phyloP scores from a whole-genome alignment of 2,797 vertebrate genomes.

The Urosaurus nigricauda region DNA sequence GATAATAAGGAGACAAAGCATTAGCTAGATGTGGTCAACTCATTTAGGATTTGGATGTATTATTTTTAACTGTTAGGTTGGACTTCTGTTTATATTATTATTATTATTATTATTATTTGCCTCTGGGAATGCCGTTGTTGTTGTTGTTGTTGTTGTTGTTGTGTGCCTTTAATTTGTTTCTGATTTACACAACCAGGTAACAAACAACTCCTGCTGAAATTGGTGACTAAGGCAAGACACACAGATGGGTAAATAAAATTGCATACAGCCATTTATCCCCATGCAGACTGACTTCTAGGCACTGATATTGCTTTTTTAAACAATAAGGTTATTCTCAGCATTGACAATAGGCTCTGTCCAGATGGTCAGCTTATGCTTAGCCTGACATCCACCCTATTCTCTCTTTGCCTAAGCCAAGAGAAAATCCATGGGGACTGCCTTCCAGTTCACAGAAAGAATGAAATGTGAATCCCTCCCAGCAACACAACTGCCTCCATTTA shows the following conservation, averaged over 20 bases:
- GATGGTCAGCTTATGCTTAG: neutral
- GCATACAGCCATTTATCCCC: neutral
- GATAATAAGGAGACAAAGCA: too few species aligned
- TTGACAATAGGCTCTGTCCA: neutral
- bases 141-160: too few species aligned
- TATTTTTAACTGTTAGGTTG: too few species aligned
- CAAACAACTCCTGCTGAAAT: too few species aligned
- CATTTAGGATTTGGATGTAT: too few species aligned
- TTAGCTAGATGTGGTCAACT: too few species aligned
- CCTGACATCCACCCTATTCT: neutral
- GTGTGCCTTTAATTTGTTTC: too few species aligned
- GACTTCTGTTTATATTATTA: too few species aligned
- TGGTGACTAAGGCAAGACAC: too few species aligned
- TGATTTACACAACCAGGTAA: too few species aligned
- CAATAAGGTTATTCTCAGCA: neutral
- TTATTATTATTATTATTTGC: too few species aligned
- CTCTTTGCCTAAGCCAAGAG: neutral
- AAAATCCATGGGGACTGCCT: neutral
- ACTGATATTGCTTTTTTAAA: neutral
- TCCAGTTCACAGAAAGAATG: neutral
- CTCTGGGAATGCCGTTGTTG: too few species aligned
- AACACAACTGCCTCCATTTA: conserved; percentile 18
- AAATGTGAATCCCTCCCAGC: conserved; percentile 4
- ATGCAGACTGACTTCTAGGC: neutral
- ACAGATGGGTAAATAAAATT: neutral